Conservation (phyloP, 2,113 vertebrate species). For the Etia nguti region DNA sequence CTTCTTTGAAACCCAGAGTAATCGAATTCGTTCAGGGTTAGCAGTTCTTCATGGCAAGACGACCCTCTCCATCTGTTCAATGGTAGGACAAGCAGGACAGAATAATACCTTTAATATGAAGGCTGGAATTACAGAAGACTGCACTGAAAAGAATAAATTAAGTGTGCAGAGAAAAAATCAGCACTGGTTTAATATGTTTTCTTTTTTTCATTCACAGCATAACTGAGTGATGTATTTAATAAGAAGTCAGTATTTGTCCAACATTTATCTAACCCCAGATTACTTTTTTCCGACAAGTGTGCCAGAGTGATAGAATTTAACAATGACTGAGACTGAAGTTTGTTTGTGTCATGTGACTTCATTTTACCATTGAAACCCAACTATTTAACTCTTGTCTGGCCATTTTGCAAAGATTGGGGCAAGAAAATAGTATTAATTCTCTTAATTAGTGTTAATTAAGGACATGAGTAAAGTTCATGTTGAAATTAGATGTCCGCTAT, state of each 20-base stretch:
- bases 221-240: neutral
- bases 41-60: neutral
- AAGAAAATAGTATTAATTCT: neutral
- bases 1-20: constrained; percentile 4
- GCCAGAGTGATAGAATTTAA: neutral
- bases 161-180: neutral
- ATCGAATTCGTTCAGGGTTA: constrained; percentile 19
- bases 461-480: neutral
- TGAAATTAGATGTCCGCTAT: neutral
- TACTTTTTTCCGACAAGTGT: neutral
- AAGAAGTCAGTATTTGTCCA: neutral
- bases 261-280: neutral
- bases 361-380: neutral
- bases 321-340: neutral
- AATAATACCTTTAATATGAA: neutral
- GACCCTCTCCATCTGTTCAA: neutral
- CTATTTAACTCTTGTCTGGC: neutral
- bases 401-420: neutral
- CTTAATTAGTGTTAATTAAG: neutral
- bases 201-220: neutral
- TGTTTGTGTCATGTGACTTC: neutral
- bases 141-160: neutral
- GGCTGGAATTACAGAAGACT: neutral
- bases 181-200: neutral
- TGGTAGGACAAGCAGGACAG: neutral